Evolutionary conservation across 2,113 vertebrate species (phyloP), one percentile per base, ranked within the genome.

Genomic region (Drymodes brunneopygia): DNA sequence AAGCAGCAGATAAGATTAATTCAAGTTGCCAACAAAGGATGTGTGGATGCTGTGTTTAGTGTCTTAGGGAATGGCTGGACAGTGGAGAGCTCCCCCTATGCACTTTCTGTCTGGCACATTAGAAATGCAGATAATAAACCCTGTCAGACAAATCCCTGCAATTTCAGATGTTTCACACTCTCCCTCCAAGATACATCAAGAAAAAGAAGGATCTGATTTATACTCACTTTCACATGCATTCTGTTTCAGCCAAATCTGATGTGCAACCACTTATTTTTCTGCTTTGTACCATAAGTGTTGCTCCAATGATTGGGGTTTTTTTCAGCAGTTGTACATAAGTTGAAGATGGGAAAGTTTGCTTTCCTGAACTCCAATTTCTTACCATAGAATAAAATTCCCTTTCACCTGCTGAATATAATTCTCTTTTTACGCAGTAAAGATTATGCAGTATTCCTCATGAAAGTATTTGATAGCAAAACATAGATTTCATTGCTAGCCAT

Each of bases 101-200:
- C 24, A 79, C 15, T 56, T 64, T 86, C 64, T 91, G 74, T 92
- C 90, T 96, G 70, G 73, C 81, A 88, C 65, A 36, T 96, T 60
- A 64, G 16, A 58, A 19, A 14, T 50, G 16, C 28, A 80, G 31
- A 57, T 82, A 77, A 88, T 61, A 31, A 93, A 58, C 51, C 4
- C 67, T 94, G 88, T 92, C 78, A 92, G 54, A 65, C n/a, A 85
- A 90, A 90, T 4, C 14, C 8, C 11, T 77, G 31, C 54, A 22
- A 67, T 88, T 90, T 82, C 62, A 87, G 58, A 58, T 17, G 2
- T 85, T 89, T 85, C 62, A 75, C 36, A 45, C 35, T 72, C 20
- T 17, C 15, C 2, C 61, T 58, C 27, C 15, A 45, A 67, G 36
- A 78, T 31, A 48, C 4, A 81, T 67, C 56, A 85, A 44, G n/a